Conservation (phyloP, 1,140 invertebrate genomes). For the Latrodectus geometricus region DNA sequence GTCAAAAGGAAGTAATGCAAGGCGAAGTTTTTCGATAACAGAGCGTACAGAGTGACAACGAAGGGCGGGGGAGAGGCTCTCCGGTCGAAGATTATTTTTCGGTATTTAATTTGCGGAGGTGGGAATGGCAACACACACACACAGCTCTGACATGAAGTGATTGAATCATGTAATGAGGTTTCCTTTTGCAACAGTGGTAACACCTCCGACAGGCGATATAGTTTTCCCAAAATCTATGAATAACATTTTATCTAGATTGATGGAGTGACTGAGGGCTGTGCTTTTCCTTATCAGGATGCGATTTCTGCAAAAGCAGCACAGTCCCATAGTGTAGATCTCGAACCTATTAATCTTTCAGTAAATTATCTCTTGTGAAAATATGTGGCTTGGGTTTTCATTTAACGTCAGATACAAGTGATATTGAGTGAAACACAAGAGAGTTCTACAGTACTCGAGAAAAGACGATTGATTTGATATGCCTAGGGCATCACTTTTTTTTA, state of each 20-base stretch:
- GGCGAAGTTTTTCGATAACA: conserved; percentile 20
- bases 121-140: conserved; percentile 29
- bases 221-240: neutral
- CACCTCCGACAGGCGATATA: conserved; percentile 3
- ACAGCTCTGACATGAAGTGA: conserved; percentile 25
- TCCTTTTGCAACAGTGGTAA: neutral
- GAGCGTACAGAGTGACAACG: conserved; percentile 13
- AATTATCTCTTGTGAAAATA: too few species aligned
- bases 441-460: too few species aligned
- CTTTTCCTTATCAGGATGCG: too few species aligned
- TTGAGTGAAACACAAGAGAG: too few species aligned
- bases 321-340: too few species aligned
- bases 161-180: conserved; percentile 49
- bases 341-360: too few species aligned
- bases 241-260: neutral
- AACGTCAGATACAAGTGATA: too few species aligned
- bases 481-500: too few species aligned
- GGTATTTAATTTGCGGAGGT: conserved; percentile 50
- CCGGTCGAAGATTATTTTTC: conserved; percentile 31
- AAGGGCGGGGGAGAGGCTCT: conserved; percentile 21
- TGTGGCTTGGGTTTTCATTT: too few species aligned
- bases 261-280: neutral
- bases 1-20: conserved; percentile 32
- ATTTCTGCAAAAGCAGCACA: too few species aligned
- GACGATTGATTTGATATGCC: too few species aligned